These are phyloP conservation scores for Petrophora chlorosata DNA, from an alignment of 2,888 invertebrate species.

Conservation along the genomic window DNA sequence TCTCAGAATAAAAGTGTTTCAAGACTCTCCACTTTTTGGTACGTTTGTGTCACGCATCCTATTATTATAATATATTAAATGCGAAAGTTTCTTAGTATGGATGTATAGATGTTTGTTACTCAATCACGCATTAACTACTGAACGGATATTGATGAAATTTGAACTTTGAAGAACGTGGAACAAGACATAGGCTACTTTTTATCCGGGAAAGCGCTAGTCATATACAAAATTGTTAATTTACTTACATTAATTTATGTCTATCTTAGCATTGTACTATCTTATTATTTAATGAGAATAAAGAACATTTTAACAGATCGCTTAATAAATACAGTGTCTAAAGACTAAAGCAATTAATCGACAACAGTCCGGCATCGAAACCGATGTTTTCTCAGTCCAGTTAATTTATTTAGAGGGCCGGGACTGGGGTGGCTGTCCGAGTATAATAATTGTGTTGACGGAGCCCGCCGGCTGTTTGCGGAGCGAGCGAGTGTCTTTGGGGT, in stretches of 20 bases:
- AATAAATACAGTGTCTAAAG: not conserved
- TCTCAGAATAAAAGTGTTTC: no score
- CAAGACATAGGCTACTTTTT: not conserved
- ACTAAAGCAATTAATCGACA: constrained; percentile 34
- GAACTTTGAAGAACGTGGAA: not conserved
- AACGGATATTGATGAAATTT: no score
- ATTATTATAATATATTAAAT: no score
- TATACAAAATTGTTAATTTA: not conserved
- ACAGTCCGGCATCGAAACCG: constrained; percentile 31
- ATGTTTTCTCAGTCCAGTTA: constrained; percentile 68
- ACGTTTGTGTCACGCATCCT: no score
- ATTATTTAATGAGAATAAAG: no score
- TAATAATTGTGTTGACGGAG: constrained; percentile 83
- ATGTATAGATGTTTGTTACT: no score
- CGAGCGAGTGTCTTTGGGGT: constrained; percentile 66
- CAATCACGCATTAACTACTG: no score
- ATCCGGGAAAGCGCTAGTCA: not conserved
- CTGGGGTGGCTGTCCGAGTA: constrained; percentile 80
- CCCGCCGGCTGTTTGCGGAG: constrained; percentile 72
- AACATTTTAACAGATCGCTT: no score
- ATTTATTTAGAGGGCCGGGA: constrained; percentile 81
- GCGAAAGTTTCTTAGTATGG: no score
- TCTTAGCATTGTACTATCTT: not conserved
- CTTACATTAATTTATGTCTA: not conserved
- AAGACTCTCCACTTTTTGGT: no score